phyloP scores from a whole-genome alignment of 2,113 vertebrate genomes.

The Megaceryle maxima region DNA sequence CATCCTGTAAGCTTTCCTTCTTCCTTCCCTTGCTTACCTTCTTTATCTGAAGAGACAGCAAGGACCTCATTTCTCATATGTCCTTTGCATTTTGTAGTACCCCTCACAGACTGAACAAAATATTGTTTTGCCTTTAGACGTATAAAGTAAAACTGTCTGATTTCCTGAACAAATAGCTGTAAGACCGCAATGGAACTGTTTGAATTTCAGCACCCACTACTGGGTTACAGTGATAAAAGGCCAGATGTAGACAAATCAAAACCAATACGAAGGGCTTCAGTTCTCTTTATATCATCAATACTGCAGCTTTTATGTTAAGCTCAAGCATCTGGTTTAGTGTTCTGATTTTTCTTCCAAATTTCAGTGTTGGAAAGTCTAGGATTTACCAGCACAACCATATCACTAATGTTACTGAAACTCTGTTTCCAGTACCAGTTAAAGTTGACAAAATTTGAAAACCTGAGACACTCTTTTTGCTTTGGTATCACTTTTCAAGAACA shows the following conservation, averaged over 20 bases:
- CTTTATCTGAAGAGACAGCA: neutral
- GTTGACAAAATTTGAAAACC: neutral
- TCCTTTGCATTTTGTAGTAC: neutral
- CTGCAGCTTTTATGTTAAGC: neutral
- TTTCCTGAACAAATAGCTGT: neutral
- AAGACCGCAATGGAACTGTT: neutral
- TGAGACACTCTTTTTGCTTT: neutral
- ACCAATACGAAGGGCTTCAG: neutral
- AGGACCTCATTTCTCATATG: neutral
- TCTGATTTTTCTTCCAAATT: neutral
- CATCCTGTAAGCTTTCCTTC: neutral
- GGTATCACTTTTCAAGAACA: neutral
- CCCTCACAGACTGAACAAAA: neutral
- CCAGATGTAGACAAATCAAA: accelerated
- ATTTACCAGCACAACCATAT: neutral
- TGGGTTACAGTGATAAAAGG: neutral
- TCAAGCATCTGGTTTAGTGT: neutral
- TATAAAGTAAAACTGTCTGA: neutral
- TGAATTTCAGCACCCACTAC: neutral
- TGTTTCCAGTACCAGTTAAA: neutral
- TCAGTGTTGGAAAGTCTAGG: neutral
- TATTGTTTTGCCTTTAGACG: neutral
- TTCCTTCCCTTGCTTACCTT: neutral
- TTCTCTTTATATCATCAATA: neutral
- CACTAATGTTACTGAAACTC: neutral